phyloP scores from a whole-genome alignment of 1,140 invertebrate genomes.

The Aphaenogaster rudis region DNA sequence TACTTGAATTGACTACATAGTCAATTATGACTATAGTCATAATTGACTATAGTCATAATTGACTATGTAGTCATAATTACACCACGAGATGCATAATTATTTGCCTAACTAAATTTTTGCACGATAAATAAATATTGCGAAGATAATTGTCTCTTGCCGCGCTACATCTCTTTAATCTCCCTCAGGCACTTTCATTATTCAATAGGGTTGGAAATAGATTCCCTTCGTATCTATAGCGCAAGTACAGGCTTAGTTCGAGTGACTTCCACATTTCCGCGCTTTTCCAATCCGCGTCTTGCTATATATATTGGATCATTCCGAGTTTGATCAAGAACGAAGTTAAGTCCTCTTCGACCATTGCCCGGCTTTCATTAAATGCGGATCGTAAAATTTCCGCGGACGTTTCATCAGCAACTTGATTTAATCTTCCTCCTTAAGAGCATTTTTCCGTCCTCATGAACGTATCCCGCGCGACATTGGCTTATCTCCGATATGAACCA shows the following conservation, averaged over 20 bases:
- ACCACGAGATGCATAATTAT: neutral
- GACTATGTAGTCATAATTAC: neutral
- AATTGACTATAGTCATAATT: neutral
- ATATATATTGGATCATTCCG: neutral
- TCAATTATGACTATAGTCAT: neutral
- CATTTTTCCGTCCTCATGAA: conserved; percentile 38
- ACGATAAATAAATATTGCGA: neutral
- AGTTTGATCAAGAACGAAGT: conserved; percentile 22
- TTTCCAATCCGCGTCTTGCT: neutral
- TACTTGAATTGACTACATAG: neutral
- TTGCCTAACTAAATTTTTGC: neutral
- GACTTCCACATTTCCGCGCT: neutral
- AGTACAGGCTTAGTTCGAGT: neutral
- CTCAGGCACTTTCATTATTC: neutral
- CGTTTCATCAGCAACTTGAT: conserved; percentile 37
- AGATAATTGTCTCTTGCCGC: neutral
- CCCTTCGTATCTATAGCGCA: neutral
- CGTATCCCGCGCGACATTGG: conserved; percentile 13
- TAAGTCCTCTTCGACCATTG: neutral
- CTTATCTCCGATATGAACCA: conserved; percentile 35
- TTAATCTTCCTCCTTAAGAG: conserved; percentile 42
- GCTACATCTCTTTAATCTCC: neutral
- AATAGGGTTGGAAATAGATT: neutral
- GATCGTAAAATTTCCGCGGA: conserved; percentile 20
- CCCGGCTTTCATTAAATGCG: neutral